A percentile compares a stretch with the other conserved stretches of the same genome.
phyloP scores from a whole-genome alignment of 2,797 vertebrate species.

The Chrosomus eos region DNA sequence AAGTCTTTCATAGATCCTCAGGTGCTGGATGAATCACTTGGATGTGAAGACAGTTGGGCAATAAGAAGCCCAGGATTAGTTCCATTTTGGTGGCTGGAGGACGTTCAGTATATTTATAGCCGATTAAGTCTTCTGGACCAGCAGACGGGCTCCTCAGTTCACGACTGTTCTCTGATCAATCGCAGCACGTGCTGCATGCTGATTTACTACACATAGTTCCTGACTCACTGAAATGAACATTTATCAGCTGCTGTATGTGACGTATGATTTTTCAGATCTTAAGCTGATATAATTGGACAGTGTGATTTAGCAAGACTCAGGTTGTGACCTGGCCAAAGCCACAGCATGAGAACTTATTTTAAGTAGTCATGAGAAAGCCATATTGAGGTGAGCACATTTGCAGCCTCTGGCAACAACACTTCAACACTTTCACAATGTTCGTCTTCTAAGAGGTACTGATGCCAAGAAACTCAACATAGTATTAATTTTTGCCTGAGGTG shows the following conservation, averaged over 20 bases:
- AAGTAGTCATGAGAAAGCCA: constrained; percentile 5
- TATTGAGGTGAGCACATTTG: constrained; percentile 23
- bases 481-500: constrained; percentile 8
- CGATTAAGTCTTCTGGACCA: constrained; percentile 37
- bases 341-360: not conserved
- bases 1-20: not conserved
- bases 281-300: constrained; percentile 2
- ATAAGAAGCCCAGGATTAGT: constrained; percentile 49
- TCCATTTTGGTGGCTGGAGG: constrained; percentile 33
- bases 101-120: constrained; percentile 47
- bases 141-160: constrained; percentile 9
- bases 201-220: not conserved
- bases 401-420: constrained; percentile 17
- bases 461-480: not conserved
- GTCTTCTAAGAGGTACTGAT: not conserved
- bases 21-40: not conserved
- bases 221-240: not conserved
- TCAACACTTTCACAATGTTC: not conserved
- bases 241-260: not conserved
- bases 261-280: not conserved
- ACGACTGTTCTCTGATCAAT: not conserved
- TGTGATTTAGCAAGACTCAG: not conserved
- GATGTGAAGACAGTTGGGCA: constrained; percentile 16
- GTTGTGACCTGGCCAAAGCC: not conserved
- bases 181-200: not conserved